Conservation (phyloP, 2,888 invertebrate genomes). For the Apomyelois bistriatella region DNA sequence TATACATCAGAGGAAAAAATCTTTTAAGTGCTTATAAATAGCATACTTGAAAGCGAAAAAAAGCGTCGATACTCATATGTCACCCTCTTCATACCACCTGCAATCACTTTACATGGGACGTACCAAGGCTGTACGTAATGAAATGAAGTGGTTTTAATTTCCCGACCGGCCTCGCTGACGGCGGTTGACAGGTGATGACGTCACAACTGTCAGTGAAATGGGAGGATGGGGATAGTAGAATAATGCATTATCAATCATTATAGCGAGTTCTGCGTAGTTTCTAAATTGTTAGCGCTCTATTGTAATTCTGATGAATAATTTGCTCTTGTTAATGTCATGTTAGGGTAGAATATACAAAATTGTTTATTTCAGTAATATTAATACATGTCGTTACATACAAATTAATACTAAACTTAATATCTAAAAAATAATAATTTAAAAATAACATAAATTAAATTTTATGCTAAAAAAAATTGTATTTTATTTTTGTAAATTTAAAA, state of each 20-base stretch:
- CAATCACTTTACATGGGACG: slow-evolving; percentile 7
- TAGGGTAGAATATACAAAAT: not conserved
- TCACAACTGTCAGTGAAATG: not conserved
- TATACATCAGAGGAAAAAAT: too few relatives aligned
- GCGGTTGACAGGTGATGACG: slow-evolving; percentile 11
- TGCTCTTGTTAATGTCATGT: not conserved
- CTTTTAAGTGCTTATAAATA: too few relatives aligned
- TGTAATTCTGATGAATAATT: slow-evolving; percentile 6
- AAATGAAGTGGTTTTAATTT: slow-evolving; percentile 11
- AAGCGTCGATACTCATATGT: not conserved
- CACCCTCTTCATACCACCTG: slow-evolving; percentile 45
- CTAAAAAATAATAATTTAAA: too few relatives aligned
- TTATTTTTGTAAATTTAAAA: too few relatives aligned
- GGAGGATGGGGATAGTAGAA: not conserved
- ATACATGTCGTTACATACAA: too few relatives aligned
- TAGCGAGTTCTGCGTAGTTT: not conserved
- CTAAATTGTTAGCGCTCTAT: slow-evolving; percentile 4
- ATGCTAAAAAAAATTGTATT: too few relatives aligned
- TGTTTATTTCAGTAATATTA: too few relatives aligned
- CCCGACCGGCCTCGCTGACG: slow-evolving; percentile 2
- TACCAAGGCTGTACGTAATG: not conserved
- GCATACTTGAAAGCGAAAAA: not conserved
- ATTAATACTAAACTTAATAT: too few relatives aligned
- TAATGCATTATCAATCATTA: slow-evolving; percentile 9
- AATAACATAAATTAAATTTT: too few relatives aligned